These are phyloP conservation scores for Aleiodes sp. DNA, from an alignment of 1,140 invertebrate species.

Conservation along the genomic window DNA sequence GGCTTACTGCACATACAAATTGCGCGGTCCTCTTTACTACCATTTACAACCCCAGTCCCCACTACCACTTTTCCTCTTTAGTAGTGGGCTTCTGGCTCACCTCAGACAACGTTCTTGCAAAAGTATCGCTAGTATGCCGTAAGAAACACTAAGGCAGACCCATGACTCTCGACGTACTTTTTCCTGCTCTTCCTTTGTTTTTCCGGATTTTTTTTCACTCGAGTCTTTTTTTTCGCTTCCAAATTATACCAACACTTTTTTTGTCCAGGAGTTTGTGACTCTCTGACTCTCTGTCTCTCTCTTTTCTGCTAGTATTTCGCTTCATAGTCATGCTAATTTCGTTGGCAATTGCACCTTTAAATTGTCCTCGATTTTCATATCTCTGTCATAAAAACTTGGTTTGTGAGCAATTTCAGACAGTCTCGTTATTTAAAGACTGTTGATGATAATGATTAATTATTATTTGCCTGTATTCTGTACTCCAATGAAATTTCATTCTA, in stretches of 20 bases:
- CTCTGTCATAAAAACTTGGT: conserved; percentile 5
- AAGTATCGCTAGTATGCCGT: not conserved
- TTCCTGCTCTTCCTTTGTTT: too few relatives aligned
- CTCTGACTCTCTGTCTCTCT: too few relatives aligned
- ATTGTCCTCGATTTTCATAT: conserved; percentile 9
- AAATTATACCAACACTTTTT: conserved; percentile 9
- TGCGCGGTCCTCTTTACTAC: conserved; percentile 34
- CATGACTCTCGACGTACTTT: not conserved
- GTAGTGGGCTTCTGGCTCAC: conserved; percentile 13
- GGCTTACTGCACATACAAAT: conserved; percentile 56
- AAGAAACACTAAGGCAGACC: not conserved
- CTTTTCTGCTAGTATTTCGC: not conserved
- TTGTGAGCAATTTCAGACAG: not conserved
- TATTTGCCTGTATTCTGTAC: not conserved
- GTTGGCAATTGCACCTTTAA: conserved; percentile 1
- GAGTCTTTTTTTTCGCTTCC: not conserved
- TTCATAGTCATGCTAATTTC: conserved; percentile 12
- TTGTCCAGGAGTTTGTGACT: not conserved
- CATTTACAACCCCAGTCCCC: conserved; percentile 23
- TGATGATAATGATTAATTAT: conserved; percentile 1
- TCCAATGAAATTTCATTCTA: too few relatives aligned
- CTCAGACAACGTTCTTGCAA: conserved; percentile 2
- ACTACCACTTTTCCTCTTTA: not conserved
- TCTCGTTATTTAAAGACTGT: not conserved
- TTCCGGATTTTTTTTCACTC: too few relatives aligned